Evolutionary conservation across 2,797 vertebrate genomes (phyloP), one percentile per base, ranked within the genome.

Genomic region (Danio jaintianensis): DNA sequence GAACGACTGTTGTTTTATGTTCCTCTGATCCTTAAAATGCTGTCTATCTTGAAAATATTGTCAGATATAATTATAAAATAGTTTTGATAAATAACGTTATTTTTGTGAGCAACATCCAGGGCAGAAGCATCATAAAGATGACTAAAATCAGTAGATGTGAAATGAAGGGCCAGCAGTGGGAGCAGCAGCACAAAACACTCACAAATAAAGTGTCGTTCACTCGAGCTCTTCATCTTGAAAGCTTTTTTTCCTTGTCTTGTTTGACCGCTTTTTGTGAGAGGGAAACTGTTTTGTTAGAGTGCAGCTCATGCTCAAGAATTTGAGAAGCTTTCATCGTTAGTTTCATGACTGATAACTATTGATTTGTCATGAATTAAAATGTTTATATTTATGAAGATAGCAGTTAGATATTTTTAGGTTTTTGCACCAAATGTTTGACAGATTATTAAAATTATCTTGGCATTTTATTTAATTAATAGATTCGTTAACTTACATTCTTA

Each of bases 121-220:
- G 10, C 16, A 16, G 7, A 52, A 56, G 20, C 52, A 45, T 13
- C n/a, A 38, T n/a, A 48, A 43, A 59, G 16, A 53, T 4, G 6
- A 47, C 5, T 56, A 13, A 50, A 53, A 79, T 58, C 16, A 42
- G 20, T 48, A 74, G 12, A 18, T 22, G 43, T 50, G 5, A 73
- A 66, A 47, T 6, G 18, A 66, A 7, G 36, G 22, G 42, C 61
- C 66, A 70, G 45, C 15, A 66, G 68, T 63, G 69, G 78, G 55
- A 53, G 78, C 40, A 61, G 29, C 9, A 13, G 22, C 4, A 55
- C 29, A 10, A 58, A 73, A 78, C 20, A 10, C 3, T 22, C 47
- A 61, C 45, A 38, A 42, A 53, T 43, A 48, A 75, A 20, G 48
- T 64, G 12, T 12, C 40, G 38, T 38, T 75, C 50, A 22, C 61